Evolutionary conservation across 2,113 vertebrate genomes (phyloP).

Genomic region (Zosterops hypoxanthus): DNA sequence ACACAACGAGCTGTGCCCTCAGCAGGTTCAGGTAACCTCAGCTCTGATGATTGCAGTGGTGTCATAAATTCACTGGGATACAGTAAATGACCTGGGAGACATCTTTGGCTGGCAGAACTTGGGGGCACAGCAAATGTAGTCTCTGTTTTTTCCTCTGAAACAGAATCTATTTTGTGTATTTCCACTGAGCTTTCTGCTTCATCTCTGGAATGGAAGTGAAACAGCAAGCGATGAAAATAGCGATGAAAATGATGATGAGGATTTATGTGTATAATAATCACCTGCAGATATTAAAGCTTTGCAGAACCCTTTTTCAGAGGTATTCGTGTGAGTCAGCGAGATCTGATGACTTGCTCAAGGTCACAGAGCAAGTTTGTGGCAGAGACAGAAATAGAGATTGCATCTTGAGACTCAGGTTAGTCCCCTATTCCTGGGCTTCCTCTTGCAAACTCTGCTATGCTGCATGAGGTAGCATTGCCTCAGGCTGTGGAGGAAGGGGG

Average conservation of each 20-base stretch:
- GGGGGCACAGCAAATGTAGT: neutral
- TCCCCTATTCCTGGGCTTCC: neutral
- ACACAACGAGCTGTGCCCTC: neutral
- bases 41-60: neutral
- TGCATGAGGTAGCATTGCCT: neutral
- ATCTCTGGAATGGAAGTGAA: neutral
- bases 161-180: neutral
- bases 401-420: neutral
- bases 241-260: constrained; percentile 15
- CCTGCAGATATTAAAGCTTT: constrained; percentile 52
- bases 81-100: neutral
- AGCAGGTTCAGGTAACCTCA: neutral
- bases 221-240: constrained; percentile 11
- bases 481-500: neutral
- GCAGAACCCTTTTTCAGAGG: neutral
- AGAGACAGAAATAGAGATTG: constrained; percentile 11
- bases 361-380: constrained; percentile 14
- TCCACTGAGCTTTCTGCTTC: neutral
- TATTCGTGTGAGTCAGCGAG: neutral
- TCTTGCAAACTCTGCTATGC: neutral
- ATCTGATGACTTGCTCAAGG: constrained; percentile 33
- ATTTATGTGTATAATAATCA: neutral
- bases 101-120: neutral
- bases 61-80: neutral
- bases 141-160: neutral